Base-by-base conservation (phyloP, 2,797 vertebrate genomes). In the Meriones psammophilus region DNA sequence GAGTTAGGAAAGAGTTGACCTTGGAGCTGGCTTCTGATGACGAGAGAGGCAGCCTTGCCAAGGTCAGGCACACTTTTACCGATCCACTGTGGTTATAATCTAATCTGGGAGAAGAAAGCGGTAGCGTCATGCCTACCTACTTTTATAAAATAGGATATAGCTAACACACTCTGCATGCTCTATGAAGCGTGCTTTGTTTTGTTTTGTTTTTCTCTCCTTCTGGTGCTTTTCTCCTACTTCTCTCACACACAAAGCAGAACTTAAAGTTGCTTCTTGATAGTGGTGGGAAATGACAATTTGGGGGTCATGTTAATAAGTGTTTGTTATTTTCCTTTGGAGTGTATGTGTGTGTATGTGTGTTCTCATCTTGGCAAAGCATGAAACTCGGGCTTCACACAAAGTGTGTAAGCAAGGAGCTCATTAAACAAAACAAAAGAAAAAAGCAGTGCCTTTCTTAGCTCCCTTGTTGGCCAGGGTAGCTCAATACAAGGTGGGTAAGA, bases 371-470 rank as follows among this genome's bases (percentile, higher is more conserved):
- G 18, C 42, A 92, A 89, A 92, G 18, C 12, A 24, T 46, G 66
- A 79, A 50, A 78, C 50, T 54, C 84, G 69, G 30, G 7, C 33
- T 22, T 33, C 74, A 39, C 54, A 83, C 30, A 91, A 36, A 64
- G 56, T 56, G 54, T 7, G 62, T 33, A 93, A 93, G 24, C 56
- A 73, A 56, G 58, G 8, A 42, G 8, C 24, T 2, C 36, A 80
- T 33, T 46, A 74, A 96, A 91, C 73, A 66, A 92, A 95, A 66
- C 8, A 30, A 88, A 89, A 36, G 7, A 69, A 83, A 89, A 33
- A 66, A 85, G 54, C 8, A 20, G 22, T n/a, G 0, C 0, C 0
- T 94, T 88, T 81, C 77, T 88, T 86, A 66, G 36, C 36, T 89
- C n/a, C 24, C 8, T 26, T 91, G 60, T 33, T 66, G 56, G 28